Evolutionary conservation across 2,888 invertebrate genomes (phyloP).

Genomic region (Mongoloraphidia duomilia): DNA sequence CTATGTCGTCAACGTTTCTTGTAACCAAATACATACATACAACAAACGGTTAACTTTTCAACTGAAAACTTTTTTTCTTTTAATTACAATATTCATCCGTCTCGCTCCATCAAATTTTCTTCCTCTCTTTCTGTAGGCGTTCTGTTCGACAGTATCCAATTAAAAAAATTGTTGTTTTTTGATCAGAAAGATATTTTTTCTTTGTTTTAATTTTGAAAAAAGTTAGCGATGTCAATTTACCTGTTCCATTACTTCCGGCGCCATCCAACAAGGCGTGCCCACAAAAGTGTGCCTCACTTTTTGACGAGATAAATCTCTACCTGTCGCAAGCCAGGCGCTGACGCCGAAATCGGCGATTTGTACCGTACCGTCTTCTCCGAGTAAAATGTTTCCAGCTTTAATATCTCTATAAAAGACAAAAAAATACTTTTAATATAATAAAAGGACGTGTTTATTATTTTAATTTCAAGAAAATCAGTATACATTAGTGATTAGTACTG

Average conservation of each 20-base stretch:
- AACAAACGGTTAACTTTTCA: too few species aligned
- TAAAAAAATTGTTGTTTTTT: too few species aligned
- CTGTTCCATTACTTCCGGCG: constrained; percentile 99
- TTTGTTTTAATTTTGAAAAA: not conserved
- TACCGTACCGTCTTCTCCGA: constrained; percentile 93
- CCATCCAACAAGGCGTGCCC: constrained; percentile 99
- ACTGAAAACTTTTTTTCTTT: too few species aligned
- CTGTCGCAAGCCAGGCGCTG: constrained; percentile 92
- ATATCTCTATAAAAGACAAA: constrained; percentile 48
- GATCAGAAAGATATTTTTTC: too few species aligned
- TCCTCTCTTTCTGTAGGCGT: too few species aligned
- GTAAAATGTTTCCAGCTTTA: constrained; percentile 93
- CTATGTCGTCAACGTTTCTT: too few species aligned
- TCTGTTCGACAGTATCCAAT: too few species aligned
- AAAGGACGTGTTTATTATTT: not conserved
- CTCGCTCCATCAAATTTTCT: too few species aligned
- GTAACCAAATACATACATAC: too few species aligned
- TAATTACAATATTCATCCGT: too few species aligned
- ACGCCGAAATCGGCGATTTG: constrained; percentile 99
- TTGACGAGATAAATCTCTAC: constrained; percentile 83
- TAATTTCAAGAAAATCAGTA: too few species aligned
- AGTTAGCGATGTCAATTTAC: constrained; percentile 27
- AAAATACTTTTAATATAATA: constrained; percentile 12
- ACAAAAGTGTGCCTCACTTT: constrained; percentile 96
- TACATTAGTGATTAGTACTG: too few species aligned